These are phyloP conservation scores for Philypnodon macrostomus DNA, from an alignment of 2,797 vertebrate species.

Conservation along the genomic window DNA sequence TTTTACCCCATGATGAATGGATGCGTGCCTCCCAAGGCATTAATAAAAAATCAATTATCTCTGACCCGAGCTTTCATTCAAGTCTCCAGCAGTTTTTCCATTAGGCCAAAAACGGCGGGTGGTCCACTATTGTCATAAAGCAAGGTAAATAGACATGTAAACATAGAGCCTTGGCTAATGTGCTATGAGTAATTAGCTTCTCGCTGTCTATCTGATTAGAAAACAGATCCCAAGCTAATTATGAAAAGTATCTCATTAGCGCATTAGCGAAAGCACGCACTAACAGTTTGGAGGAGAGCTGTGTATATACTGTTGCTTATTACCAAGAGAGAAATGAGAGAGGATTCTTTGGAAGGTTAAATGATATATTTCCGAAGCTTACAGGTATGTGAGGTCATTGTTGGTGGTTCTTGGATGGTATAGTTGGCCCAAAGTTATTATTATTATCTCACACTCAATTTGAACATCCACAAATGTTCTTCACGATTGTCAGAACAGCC, in stretches of 20 bases:
- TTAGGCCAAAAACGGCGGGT: conserved; percentile 14
- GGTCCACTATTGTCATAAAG: conserved; percentile 11
- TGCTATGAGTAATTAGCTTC: conserved; percentile 59
- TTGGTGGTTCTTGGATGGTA: no score
- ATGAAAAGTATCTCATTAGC: conserved; percentile 56
- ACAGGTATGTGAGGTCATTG: no score
- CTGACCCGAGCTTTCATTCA: conserved; percentile 23
- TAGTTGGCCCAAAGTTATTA: no score
- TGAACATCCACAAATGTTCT: no score
- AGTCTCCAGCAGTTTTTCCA: conserved; percentile 14
- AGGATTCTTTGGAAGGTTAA: conserved; percentile 17
- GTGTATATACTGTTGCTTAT: conserved; percentile 17
- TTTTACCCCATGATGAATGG: no score
- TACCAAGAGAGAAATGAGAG: conserved; percentile 8
- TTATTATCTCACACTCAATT: no score
- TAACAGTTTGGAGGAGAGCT: conserved; percentile 27
- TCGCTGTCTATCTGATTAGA: conserved; percentile 52
- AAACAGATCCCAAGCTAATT: conserved; percentile 57
- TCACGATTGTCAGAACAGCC: no score
- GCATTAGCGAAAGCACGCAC: conserved; percentile 12
- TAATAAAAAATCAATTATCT: conserved; percentile 38
- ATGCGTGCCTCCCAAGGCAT: conserved; percentile 3
- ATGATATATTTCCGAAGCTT: not conserved
- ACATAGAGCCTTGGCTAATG: conserved; percentile 43
- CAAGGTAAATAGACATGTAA: conserved; percentile 47